phyloP scores from a whole-genome alignment of 1,140 invertebrate species.

The Ruditapes philippinarum region DNA sequence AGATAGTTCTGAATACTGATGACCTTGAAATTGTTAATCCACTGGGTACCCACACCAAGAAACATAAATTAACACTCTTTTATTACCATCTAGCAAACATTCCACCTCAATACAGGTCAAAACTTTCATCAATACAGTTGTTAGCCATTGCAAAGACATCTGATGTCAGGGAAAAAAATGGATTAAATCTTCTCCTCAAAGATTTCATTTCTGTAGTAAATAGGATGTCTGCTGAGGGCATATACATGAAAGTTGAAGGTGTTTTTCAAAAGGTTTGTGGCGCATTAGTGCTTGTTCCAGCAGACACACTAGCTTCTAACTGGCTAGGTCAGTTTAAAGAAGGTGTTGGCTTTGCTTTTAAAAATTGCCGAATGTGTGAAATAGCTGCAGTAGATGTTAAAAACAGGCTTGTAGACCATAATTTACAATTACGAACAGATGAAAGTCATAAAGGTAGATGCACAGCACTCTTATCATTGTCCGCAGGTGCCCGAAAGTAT shows the following conservation, averaged over 20 bases:
- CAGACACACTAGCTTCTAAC: background rate
- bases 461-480: background rate
- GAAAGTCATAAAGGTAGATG: background rate
- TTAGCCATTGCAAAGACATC: conserved; percentile 1
- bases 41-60: conserved; percentile 35
- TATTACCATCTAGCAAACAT: conserved; percentile 14
- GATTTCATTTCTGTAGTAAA: conserved; percentile 14
- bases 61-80: background rate
- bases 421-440: background rate
- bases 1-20: conserved; percentile 37
- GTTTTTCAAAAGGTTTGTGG: conserved; percentile 10
- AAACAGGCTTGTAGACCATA: background rate
- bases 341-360: background rate
- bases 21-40: conserved; percentile 58
- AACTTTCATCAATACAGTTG: background rate
- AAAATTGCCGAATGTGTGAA: background rate
- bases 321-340: conserved; percentile 21
- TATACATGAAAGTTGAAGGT: background rate
- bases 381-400: background rate
- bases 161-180: background rate
- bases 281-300: background rate
- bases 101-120: conserved; percentile 20
- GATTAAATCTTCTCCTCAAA: background rate
- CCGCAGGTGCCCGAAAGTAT: background rate
- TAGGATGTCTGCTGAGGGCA: background rate